Percentiles rank a stretch among this genome's conserved stretches.
Conservation (phyloP, 2,113 vertebrate species). For the Brienomyrus longianalis region DNA sequence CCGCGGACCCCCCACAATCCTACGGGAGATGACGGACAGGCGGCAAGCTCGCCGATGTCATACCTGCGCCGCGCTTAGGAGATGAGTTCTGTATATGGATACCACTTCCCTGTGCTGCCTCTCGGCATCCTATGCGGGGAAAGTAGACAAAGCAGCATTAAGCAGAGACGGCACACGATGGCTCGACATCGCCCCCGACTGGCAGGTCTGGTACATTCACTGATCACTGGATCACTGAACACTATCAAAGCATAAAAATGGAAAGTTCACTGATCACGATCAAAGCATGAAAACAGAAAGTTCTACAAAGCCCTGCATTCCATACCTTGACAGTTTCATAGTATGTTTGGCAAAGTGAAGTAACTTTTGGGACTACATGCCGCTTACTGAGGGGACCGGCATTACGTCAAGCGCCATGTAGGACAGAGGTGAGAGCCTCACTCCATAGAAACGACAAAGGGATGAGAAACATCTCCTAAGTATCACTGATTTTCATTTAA, state of each 20-base stretch:
- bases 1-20: background rate
- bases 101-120: constrained; percentile 92
- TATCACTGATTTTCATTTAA: background rate
- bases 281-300: background rate
- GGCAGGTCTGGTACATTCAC: background rate
- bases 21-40: background rate
- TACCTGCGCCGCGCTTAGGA: constrained; percentile 95
- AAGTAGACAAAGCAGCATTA: background rate
- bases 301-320: background rate
- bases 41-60: background rate
- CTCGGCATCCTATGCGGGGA: constrained; percentile 71
- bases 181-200: background rate
- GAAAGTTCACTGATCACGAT: too few species aligned
- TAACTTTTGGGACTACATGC: background rate
- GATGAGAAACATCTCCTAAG: background rate
- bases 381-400: background rate
- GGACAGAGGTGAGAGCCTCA: background rate
- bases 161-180: background rate
- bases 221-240: background rate
- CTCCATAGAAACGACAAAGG: background rate
- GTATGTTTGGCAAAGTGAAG: background rate
- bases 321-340: background rate
- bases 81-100: constrained; percentile 88
- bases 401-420: background rate
- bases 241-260: background rate